Evolutionary conservation across 2,797 vertebrate genomes (phyloP), one percentile per base, ranked within the genome.

Genomic region (Sebastes variabilis): DNA sequence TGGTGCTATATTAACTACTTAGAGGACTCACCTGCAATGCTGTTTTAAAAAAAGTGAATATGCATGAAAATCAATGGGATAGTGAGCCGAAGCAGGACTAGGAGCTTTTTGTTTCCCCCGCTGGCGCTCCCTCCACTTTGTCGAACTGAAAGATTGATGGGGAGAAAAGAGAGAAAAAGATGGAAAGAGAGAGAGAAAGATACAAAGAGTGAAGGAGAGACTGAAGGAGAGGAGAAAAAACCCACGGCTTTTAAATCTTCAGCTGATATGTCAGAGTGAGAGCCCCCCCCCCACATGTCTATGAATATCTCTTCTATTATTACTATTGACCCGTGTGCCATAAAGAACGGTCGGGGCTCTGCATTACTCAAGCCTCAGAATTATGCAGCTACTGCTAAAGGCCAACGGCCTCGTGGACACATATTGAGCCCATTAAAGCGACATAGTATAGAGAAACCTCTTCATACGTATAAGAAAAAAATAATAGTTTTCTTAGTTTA

Each of bases 241-340:
- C 79, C 14, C 7, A 42, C 7, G 64, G 85, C 83, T 91, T 93
- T 87, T 90, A 91, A 86, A 88, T 89, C 77, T 85, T 88, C 42
- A 75, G 77, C 81, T 90, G 80, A 91, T 91, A 89, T 76, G 74
- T 49, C 72, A 76, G 75, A 85, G 75, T 80, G 70, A 81, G 73
- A 83, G 54, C 80, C 78, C 84, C 75, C 82, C 67, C 81, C 69
- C 72, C 34, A 81, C 87, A 89, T 77, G 86, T 90, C 90, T 91
- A 93, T 95, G 93, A 95, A 95, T 95, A 95, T 95, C 92, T 94
- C 92, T 94, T 94, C 94, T 94, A 95, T 94, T 93, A 95, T 93
- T 90, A 84, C 82, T 94, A 94, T 94, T 95, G 95, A 95, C 91
- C 92, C 89, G 73, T 88, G 79, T 54, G 66, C 91, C 84, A 84